Conservation (phyloP, 1,140 invertebrate species). For the Conus ventricosus region DNA sequence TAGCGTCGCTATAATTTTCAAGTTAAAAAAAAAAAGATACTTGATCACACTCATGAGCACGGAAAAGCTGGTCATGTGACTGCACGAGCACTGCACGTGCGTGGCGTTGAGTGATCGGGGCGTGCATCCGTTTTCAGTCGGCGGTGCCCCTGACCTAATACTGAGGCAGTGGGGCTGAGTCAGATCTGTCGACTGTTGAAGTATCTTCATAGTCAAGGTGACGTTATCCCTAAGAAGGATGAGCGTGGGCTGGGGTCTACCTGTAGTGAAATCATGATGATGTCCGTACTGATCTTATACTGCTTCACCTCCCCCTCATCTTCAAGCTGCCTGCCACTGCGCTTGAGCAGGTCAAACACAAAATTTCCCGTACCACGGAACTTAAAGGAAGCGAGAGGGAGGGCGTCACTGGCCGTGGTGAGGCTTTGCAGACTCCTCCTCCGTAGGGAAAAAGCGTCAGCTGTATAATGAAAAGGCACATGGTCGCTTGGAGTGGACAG, state of each 20-base stretch:
- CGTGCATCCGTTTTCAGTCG: not conserved
- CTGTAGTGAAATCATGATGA: not conserved
- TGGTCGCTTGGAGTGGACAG: not conserved
- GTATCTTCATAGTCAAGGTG: not conserved
- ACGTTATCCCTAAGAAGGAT: not conserved
- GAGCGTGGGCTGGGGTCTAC: not conserved
- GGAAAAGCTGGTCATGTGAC: slow-evolving; percentile 24
- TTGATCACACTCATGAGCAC: not conserved
- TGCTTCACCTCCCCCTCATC: too few relatives aligned
- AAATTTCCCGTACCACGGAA: too few relatives aligned
- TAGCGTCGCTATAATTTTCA: too few relatives aligned
- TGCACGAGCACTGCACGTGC: slow-evolving; percentile 6
- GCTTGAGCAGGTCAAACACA: too few relatives aligned
- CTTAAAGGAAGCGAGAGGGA: too few relatives aligned
- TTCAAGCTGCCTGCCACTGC: too few relatives aligned
- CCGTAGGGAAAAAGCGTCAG: too few relatives aligned
- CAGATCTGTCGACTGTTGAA: not conserved
- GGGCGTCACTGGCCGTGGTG: too few relatives aligned
- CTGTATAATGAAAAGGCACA: too few relatives aligned
- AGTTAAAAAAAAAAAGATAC: too few relatives aligned
- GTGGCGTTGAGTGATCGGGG: not conserved
- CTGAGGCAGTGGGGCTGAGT: not conserved
- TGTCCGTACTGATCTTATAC: not conserved
- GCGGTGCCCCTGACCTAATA: not conserved
- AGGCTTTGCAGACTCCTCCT: too few relatives aligned